A percentile compares a stretch with the other conserved stretches of the same genome.
Conservation (phyloP, 1,140 invertebrate species). For the Caerostris extrusa region DNA sequence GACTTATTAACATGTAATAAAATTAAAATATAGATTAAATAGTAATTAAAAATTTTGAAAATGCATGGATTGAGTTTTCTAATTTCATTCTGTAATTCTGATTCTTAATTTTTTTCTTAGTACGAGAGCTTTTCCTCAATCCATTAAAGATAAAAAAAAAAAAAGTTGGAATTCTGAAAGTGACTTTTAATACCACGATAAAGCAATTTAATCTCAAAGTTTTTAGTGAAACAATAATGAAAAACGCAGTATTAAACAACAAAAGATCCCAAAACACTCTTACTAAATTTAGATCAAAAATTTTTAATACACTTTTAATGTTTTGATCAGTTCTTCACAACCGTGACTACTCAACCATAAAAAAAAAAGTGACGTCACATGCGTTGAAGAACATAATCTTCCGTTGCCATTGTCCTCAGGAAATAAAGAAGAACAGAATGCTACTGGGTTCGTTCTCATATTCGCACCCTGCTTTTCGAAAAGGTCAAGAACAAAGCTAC, state of each 20-base stretch:
- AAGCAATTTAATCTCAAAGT: too few species aligned
- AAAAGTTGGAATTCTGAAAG: too few species aligned
- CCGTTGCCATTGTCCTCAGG: slow-evolving; percentile 56
- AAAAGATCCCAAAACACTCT: slow-evolving; percentile 47
- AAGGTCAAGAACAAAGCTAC: slow-evolving; percentile 59
- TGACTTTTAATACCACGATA: too few species aligned
- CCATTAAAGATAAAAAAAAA: too few species aligned
- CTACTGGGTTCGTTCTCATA: background rate
- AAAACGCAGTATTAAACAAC: slow-evolving; percentile 16
- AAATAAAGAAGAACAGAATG: slow-evolving; percentile 51
- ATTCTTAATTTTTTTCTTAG: too few species aligned
- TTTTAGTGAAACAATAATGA: background rate
- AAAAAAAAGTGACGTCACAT: slow-evolving; percentile 52
- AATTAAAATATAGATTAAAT: too few species aligned
- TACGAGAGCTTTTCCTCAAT: too few species aligned
- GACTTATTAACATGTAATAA: too few species aligned
- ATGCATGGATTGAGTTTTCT: too few species aligned
- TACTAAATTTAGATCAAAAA: slow-evolving; percentile 39
- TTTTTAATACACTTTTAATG: slow-evolving; percentile 37
- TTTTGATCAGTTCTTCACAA: slow-evolving; percentile 45
- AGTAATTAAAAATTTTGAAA: too few species aligned
- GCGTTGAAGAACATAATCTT: slow-evolving; percentile 8
- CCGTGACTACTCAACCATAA: slow-evolving; percentile 10
- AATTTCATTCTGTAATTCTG: too few species aligned
- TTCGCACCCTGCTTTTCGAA: slow-evolving; percentile 60